Evolutionary conservation across 2,113 vertebrate genomes (phyloP).

Genomic region (Carettochelys insculpta): DNA sequence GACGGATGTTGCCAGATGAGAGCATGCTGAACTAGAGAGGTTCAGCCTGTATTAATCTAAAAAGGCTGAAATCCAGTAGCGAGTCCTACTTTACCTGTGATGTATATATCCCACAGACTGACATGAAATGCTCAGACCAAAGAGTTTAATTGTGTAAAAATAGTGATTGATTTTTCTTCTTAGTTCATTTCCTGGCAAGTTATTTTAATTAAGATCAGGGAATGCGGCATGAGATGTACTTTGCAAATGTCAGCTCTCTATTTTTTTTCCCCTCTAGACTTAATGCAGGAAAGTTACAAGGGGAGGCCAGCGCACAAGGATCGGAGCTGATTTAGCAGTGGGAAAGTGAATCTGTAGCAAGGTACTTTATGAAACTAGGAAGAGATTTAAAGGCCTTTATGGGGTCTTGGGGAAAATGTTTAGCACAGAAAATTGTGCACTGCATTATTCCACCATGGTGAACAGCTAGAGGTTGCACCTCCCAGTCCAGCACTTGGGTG

Average conservation of each 20-base stretch:
- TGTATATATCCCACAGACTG: neutral
- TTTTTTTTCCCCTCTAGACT: neutral
- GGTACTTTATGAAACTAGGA: constrained; percentile 57
- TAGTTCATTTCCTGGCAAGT: constrained; percentile 40
- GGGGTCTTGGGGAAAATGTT: neutral
- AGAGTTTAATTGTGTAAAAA: neutral
- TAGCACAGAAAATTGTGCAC: neutral
- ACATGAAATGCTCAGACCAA: neutral
- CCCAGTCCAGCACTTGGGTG: too few relatives aligned
- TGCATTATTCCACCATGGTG: neutral
- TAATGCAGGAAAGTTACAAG: neutral
- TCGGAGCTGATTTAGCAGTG: constrained; percentile 9
- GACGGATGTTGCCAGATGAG: too few relatives aligned
- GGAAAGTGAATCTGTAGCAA: constrained; percentile 53
- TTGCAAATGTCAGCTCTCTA: constrained; percentile 56
- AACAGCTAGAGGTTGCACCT: too few relatives aligned
- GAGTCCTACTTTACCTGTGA: neutral
- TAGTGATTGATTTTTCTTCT: constrained; percentile 9
- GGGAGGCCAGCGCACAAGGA: neutral
- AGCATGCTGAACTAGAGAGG: too few relatives aligned
- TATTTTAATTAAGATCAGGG: constrained; percentile 66
- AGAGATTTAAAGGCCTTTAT: constrained; percentile 17
- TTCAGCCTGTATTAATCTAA: neutral
- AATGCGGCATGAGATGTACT: constrained; percentile 35
- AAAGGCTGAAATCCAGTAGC: neutral